A percentile compares a stretch with the other conserved stretches of the same genome.
These are phyloP conservation scores for Chirona hameri DNA, from an alignment of 2,888 invertebrate species.

Conservation along the genomic window DNA sequence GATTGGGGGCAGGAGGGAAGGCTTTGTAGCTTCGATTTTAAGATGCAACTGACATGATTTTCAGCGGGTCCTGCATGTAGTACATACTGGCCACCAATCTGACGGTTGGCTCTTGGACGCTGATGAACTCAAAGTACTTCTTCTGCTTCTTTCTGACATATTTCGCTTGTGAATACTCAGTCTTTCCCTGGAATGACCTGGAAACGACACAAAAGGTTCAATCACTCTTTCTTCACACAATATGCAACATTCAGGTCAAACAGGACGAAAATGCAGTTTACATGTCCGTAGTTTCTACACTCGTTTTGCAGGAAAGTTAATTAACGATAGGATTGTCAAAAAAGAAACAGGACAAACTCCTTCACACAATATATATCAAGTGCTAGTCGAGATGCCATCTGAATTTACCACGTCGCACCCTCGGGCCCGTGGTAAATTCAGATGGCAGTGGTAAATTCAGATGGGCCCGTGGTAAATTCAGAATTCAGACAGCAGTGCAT, in stretches of 20 bases:
- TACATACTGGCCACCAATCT: slow-evolving; percentile 79
- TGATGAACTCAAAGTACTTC: slow-evolving; percentile 82
- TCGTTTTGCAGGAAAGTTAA: not conserved
- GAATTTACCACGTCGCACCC: too few relatives aligned
- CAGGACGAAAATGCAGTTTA: not conserved
- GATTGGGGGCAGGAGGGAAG: too few relatives aligned
- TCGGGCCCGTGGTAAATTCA: too few relatives aligned
- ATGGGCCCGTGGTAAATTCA: too few relatives aligned
- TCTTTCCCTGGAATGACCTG: slow-evolving; percentile 81
- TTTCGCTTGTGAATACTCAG: slow-evolving; percentile 77
- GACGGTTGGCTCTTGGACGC: slow-evolving; percentile 74
- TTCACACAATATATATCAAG: too few relatives aligned
- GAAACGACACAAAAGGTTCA: slow-evolving; percentile 67
- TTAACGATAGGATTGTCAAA: not conserved
- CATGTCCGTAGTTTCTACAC: not conserved
- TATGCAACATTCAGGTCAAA: not conserved
- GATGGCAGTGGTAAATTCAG: too few relatives aligned
- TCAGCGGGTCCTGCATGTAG: slow-evolving; percentile 67
- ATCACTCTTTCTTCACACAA: not conserved
- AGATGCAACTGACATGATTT: slow-evolving; percentile 46
- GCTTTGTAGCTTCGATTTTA: too few relatives aligned
- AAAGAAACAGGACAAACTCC: not conserved
- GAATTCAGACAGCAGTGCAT: too few relatives aligned
- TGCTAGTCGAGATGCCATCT: too few relatives aligned
- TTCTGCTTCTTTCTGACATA: slow-evolving; percentile 77